phyloP scores from a whole-genome alignment of 2,113 vertebrate genomes.

The Aphelocoma coerulescens region DNA sequence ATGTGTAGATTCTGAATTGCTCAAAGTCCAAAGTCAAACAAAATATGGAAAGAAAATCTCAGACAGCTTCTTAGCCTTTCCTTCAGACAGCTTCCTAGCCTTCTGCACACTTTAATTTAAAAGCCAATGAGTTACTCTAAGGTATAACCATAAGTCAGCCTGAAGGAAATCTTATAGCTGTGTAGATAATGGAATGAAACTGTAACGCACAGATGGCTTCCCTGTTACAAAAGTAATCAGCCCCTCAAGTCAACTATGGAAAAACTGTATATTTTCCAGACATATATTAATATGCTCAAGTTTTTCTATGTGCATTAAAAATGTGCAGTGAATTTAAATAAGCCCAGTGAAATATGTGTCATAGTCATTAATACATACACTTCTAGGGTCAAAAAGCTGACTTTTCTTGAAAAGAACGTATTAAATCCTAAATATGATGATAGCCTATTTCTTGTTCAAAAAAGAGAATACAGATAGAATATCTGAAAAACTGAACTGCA shows the following conservation, averaged over 20 bases:
- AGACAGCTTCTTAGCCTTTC: not conserved
- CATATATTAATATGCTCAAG: not conserved
- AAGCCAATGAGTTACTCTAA: not conserved
- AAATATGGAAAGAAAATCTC: not conserved
- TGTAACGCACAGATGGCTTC: not conserved
- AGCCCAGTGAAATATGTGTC: not conserved
- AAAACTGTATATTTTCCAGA: not conserved
- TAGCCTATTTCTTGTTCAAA: not conserved
- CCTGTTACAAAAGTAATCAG: constrained; percentile 39
- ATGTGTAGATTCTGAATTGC: not conserved
- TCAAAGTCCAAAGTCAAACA: not conserved
- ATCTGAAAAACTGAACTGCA: not conserved
- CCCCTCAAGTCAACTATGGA: constrained; percentile 9
- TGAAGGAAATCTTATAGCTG: constrained; percentile 20
- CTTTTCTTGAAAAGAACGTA: not conserved
- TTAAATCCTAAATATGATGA: not conserved
- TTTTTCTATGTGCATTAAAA: not conserved
- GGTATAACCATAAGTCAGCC: constrained; percentile 6
- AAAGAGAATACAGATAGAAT: not conserved
- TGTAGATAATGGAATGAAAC: constrained; percentile 1
- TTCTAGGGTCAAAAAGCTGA: not conserved
- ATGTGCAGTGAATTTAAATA: not conserved
- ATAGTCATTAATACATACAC: not conserved
- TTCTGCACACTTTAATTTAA: constrained; percentile 22
- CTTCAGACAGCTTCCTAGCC: not conserved